These are phyloP conservation scores for Fundulus diaphanus DNA, from an alignment of 2,797 vertebrate genomes.

Conservation along the genomic window DNA sequence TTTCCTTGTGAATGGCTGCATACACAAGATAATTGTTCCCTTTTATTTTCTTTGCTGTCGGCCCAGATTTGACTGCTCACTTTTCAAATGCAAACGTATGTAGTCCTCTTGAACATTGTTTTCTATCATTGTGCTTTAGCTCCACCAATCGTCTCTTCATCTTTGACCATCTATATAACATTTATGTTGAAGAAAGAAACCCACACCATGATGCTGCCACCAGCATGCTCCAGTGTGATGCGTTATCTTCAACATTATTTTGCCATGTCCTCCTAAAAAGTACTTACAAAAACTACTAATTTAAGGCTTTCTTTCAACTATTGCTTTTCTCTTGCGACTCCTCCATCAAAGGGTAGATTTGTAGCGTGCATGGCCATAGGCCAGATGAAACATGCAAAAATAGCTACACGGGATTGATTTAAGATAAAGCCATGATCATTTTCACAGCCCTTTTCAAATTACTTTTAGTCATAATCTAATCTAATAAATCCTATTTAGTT, in stretches of 20 bases:
- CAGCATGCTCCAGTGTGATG: too few relatives aligned
- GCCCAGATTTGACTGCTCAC: conserved; percentile 43
- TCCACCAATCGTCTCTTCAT: neutral
- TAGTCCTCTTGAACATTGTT: neutral
- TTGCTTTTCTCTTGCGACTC: neutral
- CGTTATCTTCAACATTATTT: too few relatives aligned
- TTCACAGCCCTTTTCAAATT: too few relatives aligned
- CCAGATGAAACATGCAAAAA: too few relatives aligned
- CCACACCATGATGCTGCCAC: too few relatives aligned
- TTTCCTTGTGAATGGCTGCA: neutral
- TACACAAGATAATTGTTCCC: conserved; percentile 26
- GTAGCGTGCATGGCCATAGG: too few relatives aligned
- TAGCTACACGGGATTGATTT: too few relatives aligned
- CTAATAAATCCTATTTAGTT: too few relatives aligned
- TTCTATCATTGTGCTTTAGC: neutral
- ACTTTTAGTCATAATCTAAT: too few relatives aligned
- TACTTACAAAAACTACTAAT: neutral
- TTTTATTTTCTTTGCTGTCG: conserved; percentile 18
- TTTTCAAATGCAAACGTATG: neutral
- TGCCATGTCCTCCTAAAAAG: neutral
- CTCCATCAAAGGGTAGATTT: too few relatives aligned
- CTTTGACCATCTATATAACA: neutral
- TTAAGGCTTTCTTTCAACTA: neutral
- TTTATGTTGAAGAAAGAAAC: too few relatives aligned
- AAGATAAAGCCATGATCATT: too few relatives aligned